These are phyloP conservation scores for Phrynocephalus vlangalii DNA, from an alignment of 2,797 vertebrate genomes.

Conservation along the genomic window DNA sequence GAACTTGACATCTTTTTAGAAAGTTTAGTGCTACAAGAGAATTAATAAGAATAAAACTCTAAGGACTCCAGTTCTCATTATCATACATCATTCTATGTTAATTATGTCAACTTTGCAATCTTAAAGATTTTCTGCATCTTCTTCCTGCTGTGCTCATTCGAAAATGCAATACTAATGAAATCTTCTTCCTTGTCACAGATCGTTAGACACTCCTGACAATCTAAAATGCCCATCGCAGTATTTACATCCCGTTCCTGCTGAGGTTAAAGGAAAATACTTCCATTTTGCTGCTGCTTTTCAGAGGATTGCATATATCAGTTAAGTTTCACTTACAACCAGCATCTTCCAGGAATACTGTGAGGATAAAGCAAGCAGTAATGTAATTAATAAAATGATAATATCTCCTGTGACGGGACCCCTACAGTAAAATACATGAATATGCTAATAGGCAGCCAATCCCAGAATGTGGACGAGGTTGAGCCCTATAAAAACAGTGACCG, in stretches of 20 bases:
- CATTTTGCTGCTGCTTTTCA: neutral
- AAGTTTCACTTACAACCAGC: neutral
- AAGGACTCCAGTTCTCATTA: conserved; percentile 3
- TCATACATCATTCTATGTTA: conserved; percentile 32
- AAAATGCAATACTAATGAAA: conserved; percentile 33
- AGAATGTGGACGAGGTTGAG: no score
- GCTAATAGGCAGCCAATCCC: no score
- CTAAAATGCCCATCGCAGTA: conserved; percentile 18
- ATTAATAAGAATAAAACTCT: conserved; percentile 13
- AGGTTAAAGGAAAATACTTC: neutral
- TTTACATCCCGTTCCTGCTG: conserved; percentile 17
- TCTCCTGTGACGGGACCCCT: no score
- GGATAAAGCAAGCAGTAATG: neutral
- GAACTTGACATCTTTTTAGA: neutral
- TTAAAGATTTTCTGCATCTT: conserved; percentile 12
- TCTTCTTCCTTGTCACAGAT: conserved; percentile 17
- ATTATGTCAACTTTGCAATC: conserved; percentile 31
- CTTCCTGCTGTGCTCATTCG: conserved; percentile 32
- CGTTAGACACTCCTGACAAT: conserved; percentile 16
- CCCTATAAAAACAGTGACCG: no score
- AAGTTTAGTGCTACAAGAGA: conserved; percentile 1
- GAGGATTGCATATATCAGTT: neutral
- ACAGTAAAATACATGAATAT: no score
- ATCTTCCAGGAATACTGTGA: neutral
- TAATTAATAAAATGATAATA: neutral